Evolutionary conservation across 64 coral and sea anemone genomes (phyloP), one percentile per base, ranked within the genome.

Genomic region (Dendronephthya gigantea): DNA sequence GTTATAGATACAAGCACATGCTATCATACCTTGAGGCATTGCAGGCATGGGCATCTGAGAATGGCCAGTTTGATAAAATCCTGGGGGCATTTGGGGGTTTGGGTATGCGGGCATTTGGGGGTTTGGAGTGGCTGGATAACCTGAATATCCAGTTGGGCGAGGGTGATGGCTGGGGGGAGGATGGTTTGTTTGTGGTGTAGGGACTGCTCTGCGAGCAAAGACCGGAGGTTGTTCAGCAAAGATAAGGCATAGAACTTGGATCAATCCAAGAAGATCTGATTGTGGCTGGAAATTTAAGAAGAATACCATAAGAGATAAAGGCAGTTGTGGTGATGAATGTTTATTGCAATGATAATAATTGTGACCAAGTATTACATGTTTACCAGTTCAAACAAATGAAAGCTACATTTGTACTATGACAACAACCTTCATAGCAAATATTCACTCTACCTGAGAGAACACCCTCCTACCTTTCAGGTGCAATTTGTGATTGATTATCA

Each of bases 201-300:
- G 83, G 23, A 58, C 85, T 25, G 75, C 11, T 28, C 32, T 79
- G 39, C 85, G 90, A 50, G 94, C 33, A 89, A 93, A 97, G 8
- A 97, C 94, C 27, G 94, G 94, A 6, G 91, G 84, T 9, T 87
- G 74, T 48, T 93, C 91, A 17, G 94, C 94, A 90, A 97, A 97
- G 27, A 91, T 37, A 17, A 92, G 83, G 31, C 89, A 87, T 35
- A 97, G 39, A 50, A 97, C 84, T 74, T 97, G 94, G 39, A 97
- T 85, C 40, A 97, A 31, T 31, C 89, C 92, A 40, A 88, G 47
- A 22, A 97, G 76, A 74, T 97, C 94, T 87, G 91, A 97, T 50
- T 49, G 62, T 29, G 94, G 94, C 94, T 97, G 29, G 47, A 93
- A 90, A 56, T 83, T 33, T 83, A 55, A 88, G 65, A 0, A 4